Evolutionary conservation across 2,113 vertebrate genomes (phyloP).

Genomic region (Picathartes gymnocephalus): DNA sequence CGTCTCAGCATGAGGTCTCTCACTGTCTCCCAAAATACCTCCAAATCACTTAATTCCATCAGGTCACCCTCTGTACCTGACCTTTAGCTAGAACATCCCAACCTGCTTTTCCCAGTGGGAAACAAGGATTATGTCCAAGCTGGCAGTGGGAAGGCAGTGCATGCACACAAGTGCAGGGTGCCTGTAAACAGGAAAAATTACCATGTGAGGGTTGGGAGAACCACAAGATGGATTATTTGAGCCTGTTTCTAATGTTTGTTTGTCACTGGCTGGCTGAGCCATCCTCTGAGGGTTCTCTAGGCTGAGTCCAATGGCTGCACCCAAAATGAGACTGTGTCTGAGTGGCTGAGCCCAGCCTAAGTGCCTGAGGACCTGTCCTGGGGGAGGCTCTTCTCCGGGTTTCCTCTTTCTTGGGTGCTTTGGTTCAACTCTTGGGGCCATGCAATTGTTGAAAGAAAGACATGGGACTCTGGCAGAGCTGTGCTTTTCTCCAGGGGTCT

Average conservation of each 20-base stretch:
- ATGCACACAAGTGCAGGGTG: not conserved
- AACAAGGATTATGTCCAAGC: not conserved
- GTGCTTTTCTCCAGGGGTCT: not conserved
- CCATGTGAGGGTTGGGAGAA: not conserved
- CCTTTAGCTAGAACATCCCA: not conserved
- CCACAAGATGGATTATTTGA: not conserved
- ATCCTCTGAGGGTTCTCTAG: not conserved
- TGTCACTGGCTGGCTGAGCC: not conserved
- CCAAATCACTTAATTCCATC: not conserved
- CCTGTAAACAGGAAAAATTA: not conserved
- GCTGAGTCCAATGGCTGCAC: not conserved
- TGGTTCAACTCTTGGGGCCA: not conserved
- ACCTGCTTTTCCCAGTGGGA: not conserved
- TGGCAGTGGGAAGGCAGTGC: not conserved
- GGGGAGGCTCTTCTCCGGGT: not conserved
- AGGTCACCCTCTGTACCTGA: not conserved
- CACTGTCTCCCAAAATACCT: not conserved
- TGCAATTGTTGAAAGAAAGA: not conserved
- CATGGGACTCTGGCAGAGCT: not conserved
- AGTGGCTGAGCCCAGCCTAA: not conserved
- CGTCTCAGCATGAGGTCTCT: not conserved
- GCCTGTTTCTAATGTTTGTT: not conserved
- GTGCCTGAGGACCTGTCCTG: not conserved
- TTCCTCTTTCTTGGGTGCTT: not conserved
- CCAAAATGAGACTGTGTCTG: not conserved